phyloP scores from a whole-genome alignment of 2,113 vertebrate genomes.

The Dicaeum eximium region DNA sequence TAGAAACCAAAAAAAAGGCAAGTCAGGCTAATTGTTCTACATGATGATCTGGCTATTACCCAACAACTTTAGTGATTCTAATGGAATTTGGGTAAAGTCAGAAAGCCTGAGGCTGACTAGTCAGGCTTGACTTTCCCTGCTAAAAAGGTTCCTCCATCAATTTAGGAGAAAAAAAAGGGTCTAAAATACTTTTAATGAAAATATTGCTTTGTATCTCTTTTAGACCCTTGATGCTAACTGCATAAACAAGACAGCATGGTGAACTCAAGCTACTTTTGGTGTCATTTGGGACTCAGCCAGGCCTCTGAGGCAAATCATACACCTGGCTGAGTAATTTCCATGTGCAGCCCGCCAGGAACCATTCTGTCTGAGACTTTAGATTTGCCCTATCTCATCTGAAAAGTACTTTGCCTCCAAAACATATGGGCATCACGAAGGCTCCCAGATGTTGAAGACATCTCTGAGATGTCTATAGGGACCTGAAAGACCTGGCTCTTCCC shows the following conservation, averaged over 20 bases:
- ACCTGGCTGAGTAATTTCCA: neutral
- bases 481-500: neutral
- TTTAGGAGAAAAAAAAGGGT: fast-evolving
- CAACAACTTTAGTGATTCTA: neutral
- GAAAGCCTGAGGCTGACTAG: neutral
- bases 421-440: fast-evolving
- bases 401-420: neutral
- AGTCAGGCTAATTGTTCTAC: neutral
- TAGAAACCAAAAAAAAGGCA: neutral
- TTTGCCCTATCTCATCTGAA: neutral
- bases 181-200: neutral
- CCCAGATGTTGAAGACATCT: neutral
- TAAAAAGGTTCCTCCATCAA: neutral
- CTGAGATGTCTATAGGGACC: neutral
- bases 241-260: neutral
- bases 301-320: neutral
- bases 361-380: neutral
- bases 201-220: neutral
- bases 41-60: neutral
- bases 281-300: neutral
- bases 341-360: neutral
- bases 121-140: neutral
- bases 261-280: neutral
- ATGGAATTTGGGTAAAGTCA: neutral
- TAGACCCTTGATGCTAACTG: neutral